Percentiles rank a stretch among this genome's conserved stretches.
Conservation (phyloP, 2,888 invertebrate species). For the Meloe dianella region DNA sequence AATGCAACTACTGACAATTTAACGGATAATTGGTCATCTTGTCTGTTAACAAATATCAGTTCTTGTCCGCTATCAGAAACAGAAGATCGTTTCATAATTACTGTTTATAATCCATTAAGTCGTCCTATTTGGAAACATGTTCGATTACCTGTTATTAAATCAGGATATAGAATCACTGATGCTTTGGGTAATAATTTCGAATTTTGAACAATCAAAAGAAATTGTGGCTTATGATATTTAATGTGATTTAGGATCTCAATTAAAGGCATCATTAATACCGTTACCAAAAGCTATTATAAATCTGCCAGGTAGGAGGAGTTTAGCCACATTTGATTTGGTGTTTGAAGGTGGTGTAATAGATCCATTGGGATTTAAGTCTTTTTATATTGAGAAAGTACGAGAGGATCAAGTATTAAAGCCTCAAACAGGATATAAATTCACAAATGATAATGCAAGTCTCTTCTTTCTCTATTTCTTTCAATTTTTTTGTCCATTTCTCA, state of each 20-base stretch:
- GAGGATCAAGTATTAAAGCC: conserved; percentile 9
- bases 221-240: background rate
- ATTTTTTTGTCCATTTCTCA: conserved; percentile 11
- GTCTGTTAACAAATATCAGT: conserved; percentile 76
- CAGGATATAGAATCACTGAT: conserved; percentile 17
- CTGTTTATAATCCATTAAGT: conserved; percentile 81
- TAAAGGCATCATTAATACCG: conserved; percentile 61
- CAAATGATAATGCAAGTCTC: conserved; percentile 11
- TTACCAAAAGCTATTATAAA: conserved; percentile 59
- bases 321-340: conserved; percentile 66
- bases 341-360: conserved; percentile 71
- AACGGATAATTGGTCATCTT: conserved; percentile 54
- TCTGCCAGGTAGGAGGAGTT: conserved; percentile 14
- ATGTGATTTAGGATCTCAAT: conserved; percentile 60
- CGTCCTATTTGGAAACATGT: conserved; percentile 63
- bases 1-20: conserved; percentile 45
- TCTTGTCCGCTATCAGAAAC: conserved; percentile 71
- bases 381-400: conserved; percentile 58
- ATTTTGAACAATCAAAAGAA: background rate
- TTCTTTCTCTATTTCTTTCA: conserved; percentile 19
- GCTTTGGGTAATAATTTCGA: conserved; percentile 14
- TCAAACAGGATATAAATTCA: conserved; percentile 19
- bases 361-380: conserved; percentile 70
- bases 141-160: conserved; percentile 23
- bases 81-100: conserved; percentile 68